Percentiles rank a stretch among this genome's conserved stretches.
phyloP scores from a whole-genome alignment of 2,113 vertebrate species.

The Bagarius yarrelli region DNA sequence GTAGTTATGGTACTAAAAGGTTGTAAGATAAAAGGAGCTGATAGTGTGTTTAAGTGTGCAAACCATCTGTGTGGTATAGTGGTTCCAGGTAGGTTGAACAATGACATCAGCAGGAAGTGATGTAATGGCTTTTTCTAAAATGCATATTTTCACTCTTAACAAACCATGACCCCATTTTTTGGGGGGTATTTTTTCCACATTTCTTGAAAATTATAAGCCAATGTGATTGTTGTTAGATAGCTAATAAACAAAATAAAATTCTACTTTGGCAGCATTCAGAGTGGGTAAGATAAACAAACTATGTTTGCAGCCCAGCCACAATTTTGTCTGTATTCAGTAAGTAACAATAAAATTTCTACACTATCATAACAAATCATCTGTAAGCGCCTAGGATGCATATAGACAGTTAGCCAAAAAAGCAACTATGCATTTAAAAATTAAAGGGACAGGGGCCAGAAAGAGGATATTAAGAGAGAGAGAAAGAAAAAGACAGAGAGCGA shows the following conservation, averaged over 20 bases:
- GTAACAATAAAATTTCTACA: background rate
- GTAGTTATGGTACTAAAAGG: background rate
- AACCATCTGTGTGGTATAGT: constrained; percentile 18
- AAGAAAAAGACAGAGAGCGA: no score
- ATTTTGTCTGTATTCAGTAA: background rate
- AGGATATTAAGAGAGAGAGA: background rate
- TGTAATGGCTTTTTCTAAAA: constrained; percentile 32
- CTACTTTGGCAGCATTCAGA: background rate
- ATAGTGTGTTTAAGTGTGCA: background rate
- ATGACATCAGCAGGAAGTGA: constrained; percentile 61
- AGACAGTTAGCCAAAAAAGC: background rate
- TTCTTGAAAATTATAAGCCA: no score
- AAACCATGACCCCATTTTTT: background rate
- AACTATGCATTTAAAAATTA: constrained; percentile 18
- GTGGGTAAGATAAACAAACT: background rate
- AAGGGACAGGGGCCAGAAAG: constrained; percentile 18
- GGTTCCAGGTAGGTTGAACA: constrained; percentile 23
- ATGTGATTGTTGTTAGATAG: background rate
- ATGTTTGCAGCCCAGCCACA: background rate
- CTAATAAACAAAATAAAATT: background rate
- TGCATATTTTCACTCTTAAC: background rate
- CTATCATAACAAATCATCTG: background rate
- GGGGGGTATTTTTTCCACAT: no score
- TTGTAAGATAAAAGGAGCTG: background rate
- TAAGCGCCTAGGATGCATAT: background rate